Evolutionary conservation across 1,140 invertebrate species (phyloP).

Genomic region (Penaeus vannamei): DNA sequence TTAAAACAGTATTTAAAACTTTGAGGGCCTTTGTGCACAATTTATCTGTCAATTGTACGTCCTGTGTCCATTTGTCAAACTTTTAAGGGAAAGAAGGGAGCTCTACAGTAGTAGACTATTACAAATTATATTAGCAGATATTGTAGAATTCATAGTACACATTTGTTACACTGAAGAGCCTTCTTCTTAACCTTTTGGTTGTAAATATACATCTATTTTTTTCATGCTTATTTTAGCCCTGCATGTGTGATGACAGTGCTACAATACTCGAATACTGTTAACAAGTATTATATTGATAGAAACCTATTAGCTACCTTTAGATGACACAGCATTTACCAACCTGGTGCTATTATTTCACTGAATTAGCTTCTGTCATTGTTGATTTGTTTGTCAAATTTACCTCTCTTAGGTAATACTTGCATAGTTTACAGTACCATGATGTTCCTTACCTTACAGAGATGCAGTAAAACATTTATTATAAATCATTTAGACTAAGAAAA

Average conservation of each 20-base stretch:
- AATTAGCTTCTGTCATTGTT: background rate
- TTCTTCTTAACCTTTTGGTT: constrained; percentile 2
- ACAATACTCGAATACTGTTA: constrained; percentile 34
- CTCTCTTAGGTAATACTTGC: constrained; percentile 11
- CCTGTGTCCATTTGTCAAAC: too few relatives aligned
- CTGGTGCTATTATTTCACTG: constrained; percentile 47
- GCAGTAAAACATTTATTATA: too few relatives aligned
- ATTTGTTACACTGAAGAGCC: constrained; percentile 1
- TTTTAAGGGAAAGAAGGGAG: too few relatives aligned
- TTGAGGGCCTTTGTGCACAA: too few relatives aligned
- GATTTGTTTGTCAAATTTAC: constrained; percentile 8
- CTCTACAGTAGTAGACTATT: too few relatives aligned
- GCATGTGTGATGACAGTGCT: constrained; percentile 25
- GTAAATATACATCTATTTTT: constrained; percentile 40
- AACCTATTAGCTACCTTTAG: constrained; percentile 14
- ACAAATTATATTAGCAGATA: background rate
- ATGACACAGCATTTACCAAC: constrained; percentile 39
- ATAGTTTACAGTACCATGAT: constrained; percentile 10
- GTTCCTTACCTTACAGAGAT: too few relatives aligned
- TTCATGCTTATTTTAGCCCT: constrained; percentile 13
- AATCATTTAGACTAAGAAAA: too few relatives aligned
- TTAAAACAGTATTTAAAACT: too few relatives aligned
- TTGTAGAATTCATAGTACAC: background rate
- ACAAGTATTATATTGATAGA: constrained; percentile 29
- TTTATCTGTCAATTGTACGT: too few relatives aligned